These are phyloP conservation scores for Channallabes apus DNA, from an alignment of 2,797 vertebrate species.

Conservation along the genomic window DNA sequence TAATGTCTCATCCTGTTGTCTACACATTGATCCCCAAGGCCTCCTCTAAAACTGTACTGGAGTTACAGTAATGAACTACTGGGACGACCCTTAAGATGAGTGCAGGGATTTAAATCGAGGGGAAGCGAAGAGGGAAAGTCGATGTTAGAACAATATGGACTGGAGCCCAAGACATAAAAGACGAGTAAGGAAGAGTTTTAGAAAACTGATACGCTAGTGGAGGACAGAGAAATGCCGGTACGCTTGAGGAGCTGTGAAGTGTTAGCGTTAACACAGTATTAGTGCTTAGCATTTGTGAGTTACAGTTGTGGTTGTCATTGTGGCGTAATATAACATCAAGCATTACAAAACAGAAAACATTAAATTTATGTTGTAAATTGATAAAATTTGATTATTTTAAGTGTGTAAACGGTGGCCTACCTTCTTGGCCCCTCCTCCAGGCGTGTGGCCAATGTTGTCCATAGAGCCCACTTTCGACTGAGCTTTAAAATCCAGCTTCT, in stretches of 20 bases:
- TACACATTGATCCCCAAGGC: conserved; percentile 14
- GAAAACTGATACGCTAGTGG: neutral
- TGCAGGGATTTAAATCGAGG: neutral
- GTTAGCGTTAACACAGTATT: neutral
- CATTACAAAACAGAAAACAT: neutral
- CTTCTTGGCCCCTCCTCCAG: conserved; percentile 87
- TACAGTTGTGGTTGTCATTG: neutral
- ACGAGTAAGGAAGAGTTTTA: neutral
- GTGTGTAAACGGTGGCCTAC: conserved; percentile 62
- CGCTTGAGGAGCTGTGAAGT: neutral
- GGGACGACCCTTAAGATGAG: neutral
- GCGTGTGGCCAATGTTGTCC: conserved; percentile 85
- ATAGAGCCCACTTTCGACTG: conserved; percentile 90
- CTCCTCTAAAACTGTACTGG: neutral
- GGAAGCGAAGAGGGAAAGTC: conserved; percentile 1
- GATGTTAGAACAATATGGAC: neutral
- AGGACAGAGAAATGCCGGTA: conserved; percentile 16
- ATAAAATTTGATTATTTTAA: neutral
- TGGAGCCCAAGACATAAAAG: neutral
- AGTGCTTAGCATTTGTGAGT: neutral
- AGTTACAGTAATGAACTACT: neutral
- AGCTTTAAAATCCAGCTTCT: conserved; percentile 88
- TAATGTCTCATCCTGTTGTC: neutral
- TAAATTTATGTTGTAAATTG: no score
- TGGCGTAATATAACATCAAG: neutral